Percentiles rank a stretch among this genome's conserved stretches.
phyloP scores from a whole-genome alignment of 1,140 invertebrate species.

The Rhagoletis pomonella region DNA sequence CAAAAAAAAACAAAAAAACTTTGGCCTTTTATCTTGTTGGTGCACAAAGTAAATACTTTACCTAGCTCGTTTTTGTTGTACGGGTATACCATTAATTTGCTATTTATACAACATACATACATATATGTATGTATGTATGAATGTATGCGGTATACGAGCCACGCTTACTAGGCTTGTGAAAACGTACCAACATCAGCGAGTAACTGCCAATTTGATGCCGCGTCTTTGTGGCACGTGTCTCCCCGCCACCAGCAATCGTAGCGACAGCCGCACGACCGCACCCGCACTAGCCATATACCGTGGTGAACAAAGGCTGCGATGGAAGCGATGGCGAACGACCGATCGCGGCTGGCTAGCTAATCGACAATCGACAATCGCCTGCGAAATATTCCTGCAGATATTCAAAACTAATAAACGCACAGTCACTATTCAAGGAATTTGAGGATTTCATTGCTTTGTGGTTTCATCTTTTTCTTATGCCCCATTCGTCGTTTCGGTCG shows the following conservation, averaged over 20 bases:
- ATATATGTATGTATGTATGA: no score
- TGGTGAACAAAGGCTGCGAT: not conserved
- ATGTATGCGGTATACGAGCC: no score
- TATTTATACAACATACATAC: not conserved
- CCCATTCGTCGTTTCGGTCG: not conserved
- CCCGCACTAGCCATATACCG: slow-evolving; percentile 5
- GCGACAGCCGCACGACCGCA: not conserved
- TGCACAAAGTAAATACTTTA: not conserved
- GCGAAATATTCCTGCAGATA: not conserved
- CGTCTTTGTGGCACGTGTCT: slow-evolving; percentile 24
- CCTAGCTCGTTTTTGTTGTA: not conserved
- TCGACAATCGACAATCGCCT: slow-evolving; percentile 4
- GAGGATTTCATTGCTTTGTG: slow-evolving; percentile 42
- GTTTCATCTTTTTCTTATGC: not conserved
- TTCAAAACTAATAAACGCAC: slow-evolving; percentile 31
- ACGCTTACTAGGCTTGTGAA: not conserved
- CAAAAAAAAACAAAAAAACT: not conserved
- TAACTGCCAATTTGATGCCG: slow-evolving; percentile 40
- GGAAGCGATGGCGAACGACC: not conserved
- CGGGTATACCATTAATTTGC: slow-evolving; percentile 34
- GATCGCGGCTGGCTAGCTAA: not conserved
- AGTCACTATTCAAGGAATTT: slow-evolving; percentile 46
- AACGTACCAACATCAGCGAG: not conserved
- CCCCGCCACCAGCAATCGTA: not conserved
- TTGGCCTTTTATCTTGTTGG: not conserved